Evolutionary conservation across 2,888 invertebrate species (phyloP), one percentile per base, ranked within the genome.

Genomic region (Luffia ferchaultella): DNA sequence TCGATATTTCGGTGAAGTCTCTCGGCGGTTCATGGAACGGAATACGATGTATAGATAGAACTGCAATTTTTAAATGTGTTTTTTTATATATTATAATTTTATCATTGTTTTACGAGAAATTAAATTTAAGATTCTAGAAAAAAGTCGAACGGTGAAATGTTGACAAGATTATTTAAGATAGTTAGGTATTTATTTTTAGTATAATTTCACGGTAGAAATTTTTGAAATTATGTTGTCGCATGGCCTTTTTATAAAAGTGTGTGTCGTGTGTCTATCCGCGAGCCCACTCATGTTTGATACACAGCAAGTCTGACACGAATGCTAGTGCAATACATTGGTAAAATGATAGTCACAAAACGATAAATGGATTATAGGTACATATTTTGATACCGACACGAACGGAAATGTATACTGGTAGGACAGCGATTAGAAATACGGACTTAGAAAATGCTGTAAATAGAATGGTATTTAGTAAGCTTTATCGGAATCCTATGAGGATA

Each of bases 21-120:
- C 70, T 69, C 68, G 70, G 75, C 80, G 82, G 82, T 71, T 70
- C 74, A 67, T 67, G 62, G 70, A 70, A 73, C 75, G 74, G 79
- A 82, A 30, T 80, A 79, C 73, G 75, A 78, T 78, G 75, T 79
- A 79, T 79, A 79, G 78, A 76, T 73, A 75, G 79, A 79, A 78
- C 70, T 78, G 71, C 78, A 80, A 82, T 80, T 80, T 82, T 75
- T 40, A 78, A 82, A 82, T 79, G 78, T 80, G 79, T 82, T 30
- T 84, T 78, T 84, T n/a, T n/a, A n/a, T 79, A 77, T 78, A 82
- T 83, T 79, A 77, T 83, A 82, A 82, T 83, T 84, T 83, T 83
- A 84, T 83, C 77, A 77, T 82, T 84, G 79, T 82, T 82, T 83
- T 80, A 76, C 75, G 74, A 70, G 76, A 69, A 65, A 69, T 69